Conservation (phyloP, 64 coral and sea anemone species). For the Dendronephthya gigantea region DNA sequence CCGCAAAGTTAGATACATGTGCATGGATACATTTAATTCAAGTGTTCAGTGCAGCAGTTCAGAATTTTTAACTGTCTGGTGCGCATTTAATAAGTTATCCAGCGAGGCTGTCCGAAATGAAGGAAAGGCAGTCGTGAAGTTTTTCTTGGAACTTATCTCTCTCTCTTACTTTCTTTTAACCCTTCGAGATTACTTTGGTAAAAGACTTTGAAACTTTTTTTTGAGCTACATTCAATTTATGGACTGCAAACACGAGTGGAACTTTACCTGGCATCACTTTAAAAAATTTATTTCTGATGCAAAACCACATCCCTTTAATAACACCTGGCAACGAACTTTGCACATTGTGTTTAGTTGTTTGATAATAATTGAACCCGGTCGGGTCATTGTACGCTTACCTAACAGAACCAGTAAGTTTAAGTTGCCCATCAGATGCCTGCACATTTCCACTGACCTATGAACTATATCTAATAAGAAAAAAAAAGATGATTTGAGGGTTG, state of each 20-base stretch:
- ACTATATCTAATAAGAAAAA: neutral
- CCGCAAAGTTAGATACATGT: neutral
- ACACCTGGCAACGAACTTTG: neutral
- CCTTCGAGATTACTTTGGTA: neutral
- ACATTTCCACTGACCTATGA: neutral
- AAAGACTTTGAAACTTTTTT: neutral
- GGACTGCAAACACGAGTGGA: neutral
- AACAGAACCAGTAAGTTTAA: slow-evolving; percentile 1
- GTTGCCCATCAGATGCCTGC: neutral
- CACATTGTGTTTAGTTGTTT: neutral
- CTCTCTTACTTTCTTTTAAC: neutral
- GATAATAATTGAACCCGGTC: neutral
- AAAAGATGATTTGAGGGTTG: neutral
- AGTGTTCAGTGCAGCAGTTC: neutral
- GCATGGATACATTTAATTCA: neutral
- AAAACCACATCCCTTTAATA: slow-evolving; percentile 15
- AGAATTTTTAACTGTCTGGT: neutral
- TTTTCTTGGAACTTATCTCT: neutral
- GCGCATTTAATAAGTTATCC: neutral
- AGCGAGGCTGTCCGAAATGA: neutral
- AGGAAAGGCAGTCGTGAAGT: neutral
- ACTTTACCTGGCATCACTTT: neutral
- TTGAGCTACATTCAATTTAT: neutral
- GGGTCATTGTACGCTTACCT: neutral
- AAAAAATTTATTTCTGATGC: neutral